Base-by-base conservation (phyloP, 2,888 invertebrate genomes). In the Carabus problematicus region DNA sequence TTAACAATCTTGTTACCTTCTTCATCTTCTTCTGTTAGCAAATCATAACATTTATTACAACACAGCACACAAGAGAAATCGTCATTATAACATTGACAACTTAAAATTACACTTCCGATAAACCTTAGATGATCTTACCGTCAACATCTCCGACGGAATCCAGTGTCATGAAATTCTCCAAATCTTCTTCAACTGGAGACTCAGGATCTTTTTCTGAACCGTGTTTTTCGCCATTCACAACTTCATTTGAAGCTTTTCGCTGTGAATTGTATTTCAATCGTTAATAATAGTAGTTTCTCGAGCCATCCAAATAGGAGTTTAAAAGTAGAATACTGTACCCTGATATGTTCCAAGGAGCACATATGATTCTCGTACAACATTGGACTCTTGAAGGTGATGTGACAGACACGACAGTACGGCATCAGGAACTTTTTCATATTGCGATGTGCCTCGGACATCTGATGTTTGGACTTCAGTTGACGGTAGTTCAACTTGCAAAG, bases 131-230 rank as follows among this genome's bases (percentile, higher is more conserved):
- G n/a, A n/a, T 76, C 79, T 82, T 83, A 88, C 89, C 91, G 81
- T 93, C 93, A 19, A 91, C 91, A 81, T 93, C 93, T 7, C 94
- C 94, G 40, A 94, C 92, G 2, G 94, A 93, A 81, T 94, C 94
- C n/a, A 94, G 86, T 0, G 94, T 93, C 85, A 93, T 91, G 78
- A 93, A 94, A 78, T 93, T 92, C 73, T 93, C 93, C 73, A 94
- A 84, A 74, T 91, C 91, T 8, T 84, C 85, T 18, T 89, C 91
- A 70, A 85, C 86, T 64, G 86, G 90, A 12, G 85, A 85, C 14
- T 85, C 88, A 54, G 86, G 87, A 0, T 79, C 81, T 73, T 86
- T 86, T 1, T 85, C 85, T 62, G 84, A 61, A 19, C 58, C 70
- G 58, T 75, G 72, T 71, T 77, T 77, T 77, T 80, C 80, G 49